A percentile compares a stretch with the other conserved stretches of the same genome.
Conservation (phyloP, 1,140 invertebrate genomes). For the Rhynchophorus ferrugineus region DNA sequence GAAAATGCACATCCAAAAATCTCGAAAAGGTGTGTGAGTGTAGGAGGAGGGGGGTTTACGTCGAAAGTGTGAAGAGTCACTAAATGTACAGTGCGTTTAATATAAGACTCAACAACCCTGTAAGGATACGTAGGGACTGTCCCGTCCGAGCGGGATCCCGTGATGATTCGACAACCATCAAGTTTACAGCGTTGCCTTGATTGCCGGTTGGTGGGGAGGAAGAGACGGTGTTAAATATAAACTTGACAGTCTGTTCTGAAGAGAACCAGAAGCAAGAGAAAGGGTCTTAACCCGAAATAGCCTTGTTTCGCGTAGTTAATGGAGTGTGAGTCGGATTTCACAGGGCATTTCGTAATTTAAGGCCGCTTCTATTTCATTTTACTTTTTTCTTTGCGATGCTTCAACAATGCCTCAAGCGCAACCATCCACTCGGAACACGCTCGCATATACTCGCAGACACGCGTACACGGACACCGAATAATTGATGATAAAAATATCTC, state of each 20-base stretch:
- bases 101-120: conserved; percentile 11
- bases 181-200: not conserved
- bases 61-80: not conserved
- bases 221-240: too few relatives aligned
- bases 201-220: not conserved
- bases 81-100: conserved; percentile 6
- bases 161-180: not conserved
- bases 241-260: too few relatives aligned
- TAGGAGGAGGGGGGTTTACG: not conserved
- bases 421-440: too few relatives aligned
- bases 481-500: not conserved
- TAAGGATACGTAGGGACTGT: conserved; percentile 11
- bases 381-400: not conserved
- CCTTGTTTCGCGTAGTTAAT: too few relatives aligned
- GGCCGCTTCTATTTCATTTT: not conserved
- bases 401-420: not conserved
- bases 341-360: not conserved
- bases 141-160: not conserved
- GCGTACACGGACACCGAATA: too few relatives aligned
- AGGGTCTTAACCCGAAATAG: too few relatives aligned
- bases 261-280: too few relatives aligned
- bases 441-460: too few relatives aligned
- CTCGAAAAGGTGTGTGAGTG: conserved; percentile 7
- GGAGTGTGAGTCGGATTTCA: too few relatives aligned
- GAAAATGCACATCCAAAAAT: not conserved